phyloP scores from a whole-genome alignment of 2,888 invertebrate genomes.

The Tachina grossa region DNA sequence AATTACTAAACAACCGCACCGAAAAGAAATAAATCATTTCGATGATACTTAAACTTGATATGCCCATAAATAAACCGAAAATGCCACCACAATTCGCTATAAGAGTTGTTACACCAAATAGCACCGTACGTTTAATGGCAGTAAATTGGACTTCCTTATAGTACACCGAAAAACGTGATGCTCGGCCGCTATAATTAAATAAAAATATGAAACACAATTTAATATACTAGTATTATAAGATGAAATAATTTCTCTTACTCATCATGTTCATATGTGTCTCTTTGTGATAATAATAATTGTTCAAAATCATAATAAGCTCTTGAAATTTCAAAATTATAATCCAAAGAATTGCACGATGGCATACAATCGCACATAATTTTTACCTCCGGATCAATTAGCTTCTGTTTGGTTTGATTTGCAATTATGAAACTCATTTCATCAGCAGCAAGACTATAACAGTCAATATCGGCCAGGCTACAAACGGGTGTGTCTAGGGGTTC shows the following conservation, averaged over 20 bases:
- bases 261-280: slow-evolving; percentile 78
- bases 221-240: neutral
- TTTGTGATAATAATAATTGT: slow-evolving; percentile 76
- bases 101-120: slow-evolving; percentile 87
- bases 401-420: slow-evolving; percentile 78
- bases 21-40: slow-evolving; percentile 85
- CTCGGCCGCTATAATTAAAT: slow-evolving; percentile 78
- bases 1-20: slow-evolving; percentile 80
- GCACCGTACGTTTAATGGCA: slow-evolving; percentile 86
- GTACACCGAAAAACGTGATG: slow-evolving; percentile 86
- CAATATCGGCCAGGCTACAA: slow-evolving; percentile 79
- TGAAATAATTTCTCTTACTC: slow-evolving; percentile 75
- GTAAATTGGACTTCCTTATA: slow-evolving; percentile 89
- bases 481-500: slow-evolving; percentile 80
- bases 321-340: slow-evolving; percentile 81
- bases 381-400: slow-evolving; percentile 72
- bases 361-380: slow-evolving; percentile 79
- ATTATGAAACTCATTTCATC: slow-evolving; percentile 76
- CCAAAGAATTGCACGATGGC: slow-evolving; percentile 80
- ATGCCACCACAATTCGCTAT: slow-evolving; percentile 88
- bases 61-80: slow-evolving; percentile 84
- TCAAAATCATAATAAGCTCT: slow-evolving; percentile 76
- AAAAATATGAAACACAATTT: neutral
- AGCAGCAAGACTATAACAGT: slow-evolving; percentile 80
- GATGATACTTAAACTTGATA: slow-evolving; percentile 82